Evolutionary conservation across 2,888 invertebrate species (phyloP).

Genomic region (Tribolium freemani): DNA sequence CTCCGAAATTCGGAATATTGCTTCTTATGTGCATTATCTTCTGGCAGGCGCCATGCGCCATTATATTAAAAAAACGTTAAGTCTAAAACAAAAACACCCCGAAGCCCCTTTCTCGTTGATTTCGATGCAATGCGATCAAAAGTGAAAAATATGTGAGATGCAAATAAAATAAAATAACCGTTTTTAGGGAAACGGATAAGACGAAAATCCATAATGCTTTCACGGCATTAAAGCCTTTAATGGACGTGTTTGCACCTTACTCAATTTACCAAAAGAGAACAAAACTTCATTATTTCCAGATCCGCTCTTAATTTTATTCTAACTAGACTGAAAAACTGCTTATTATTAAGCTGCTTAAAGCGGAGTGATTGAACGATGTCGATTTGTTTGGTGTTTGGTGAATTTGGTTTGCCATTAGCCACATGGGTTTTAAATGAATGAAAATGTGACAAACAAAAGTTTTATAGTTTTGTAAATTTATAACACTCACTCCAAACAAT

Average conservation of each 20-base stretch:
- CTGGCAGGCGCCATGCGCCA: slow-evolving; percentile 23
- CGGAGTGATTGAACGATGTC: background rate
- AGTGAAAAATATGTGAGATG: background rate
- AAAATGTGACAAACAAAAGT: too few relatives aligned
- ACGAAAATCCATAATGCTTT: slow-evolving; percentile 37
- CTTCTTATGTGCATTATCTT: slow-evolving; percentile 47
- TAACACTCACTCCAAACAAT: too few relatives aligned
- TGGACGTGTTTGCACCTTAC: slow-evolving; percentile 27
- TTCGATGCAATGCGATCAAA: background rate
- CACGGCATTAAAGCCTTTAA: slow-evolving; percentile 34
- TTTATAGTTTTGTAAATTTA: too few relatives aligned
- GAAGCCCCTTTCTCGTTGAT: too few relatives aligned
- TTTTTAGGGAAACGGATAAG: slow-evolving; percentile 23
- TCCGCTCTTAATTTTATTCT: slow-evolving; percentile 3
- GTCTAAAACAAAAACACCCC: background rate
- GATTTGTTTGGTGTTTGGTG: too few relatives aligned
- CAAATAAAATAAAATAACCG: slow-evolving; percentile 27
- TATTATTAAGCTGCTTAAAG: background rate
- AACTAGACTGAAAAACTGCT: background rate
- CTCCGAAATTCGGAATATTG: slow-evolving; percentile 44
- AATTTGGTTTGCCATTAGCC: too few relatives aligned
- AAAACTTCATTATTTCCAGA: slow-evolving; percentile 21
- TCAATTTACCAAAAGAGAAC: background rate
- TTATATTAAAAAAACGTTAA: slow-evolving; percentile 43
- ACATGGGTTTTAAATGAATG: too few relatives aligned